A percentile compares a stretch with the other conserved stretches of the same genome.
phyloP scores from a whole-genome alignment of 1,140 invertebrate genomes.

The Drosophila fuyamai region DNA sequence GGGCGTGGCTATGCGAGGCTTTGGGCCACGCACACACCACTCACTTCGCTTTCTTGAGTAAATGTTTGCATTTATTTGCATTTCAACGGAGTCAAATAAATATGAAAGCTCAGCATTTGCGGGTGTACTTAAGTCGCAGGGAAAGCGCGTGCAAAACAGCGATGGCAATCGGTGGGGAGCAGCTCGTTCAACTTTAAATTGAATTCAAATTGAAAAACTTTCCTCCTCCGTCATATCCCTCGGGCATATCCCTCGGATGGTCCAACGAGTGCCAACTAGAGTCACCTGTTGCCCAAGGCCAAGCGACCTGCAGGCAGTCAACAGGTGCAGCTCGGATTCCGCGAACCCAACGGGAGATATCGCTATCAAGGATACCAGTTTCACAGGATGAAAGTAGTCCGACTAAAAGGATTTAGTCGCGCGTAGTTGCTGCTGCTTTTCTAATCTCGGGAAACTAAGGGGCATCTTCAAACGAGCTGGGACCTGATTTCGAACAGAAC shows the following conservation, averaged over 20 bases:
- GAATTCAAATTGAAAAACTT: slow-evolving; percentile 55
- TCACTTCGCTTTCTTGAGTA: slow-evolving; percentile 40
- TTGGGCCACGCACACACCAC: slow-evolving; percentile 9
- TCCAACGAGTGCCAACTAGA: background rate
- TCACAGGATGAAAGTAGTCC: background rate
- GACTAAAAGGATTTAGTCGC: background rate
- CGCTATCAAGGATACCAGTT: background rate
- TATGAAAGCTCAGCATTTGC: slow-evolving; percentile 37
- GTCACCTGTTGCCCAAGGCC: slow-evolving; percentile 30
- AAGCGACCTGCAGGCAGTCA: slow-evolving; percentile 5
- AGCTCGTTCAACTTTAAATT: slow-evolving; percentile 39
- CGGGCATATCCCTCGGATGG: slow-evolving; percentile 40
- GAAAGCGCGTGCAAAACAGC: slow-evolving; percentile 9
- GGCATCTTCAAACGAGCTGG: too few species aligned
- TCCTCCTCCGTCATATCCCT: slow-evolving; percentile 16
- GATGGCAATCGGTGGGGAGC: background rate
- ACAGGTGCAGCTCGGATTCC: background rate
- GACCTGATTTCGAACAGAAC: background rate
- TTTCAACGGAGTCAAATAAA: slow-evolving; percentile 67
- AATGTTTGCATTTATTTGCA: slow-evolving; percentile 70
- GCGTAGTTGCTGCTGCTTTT: background rate
- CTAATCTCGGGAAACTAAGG: background rate
- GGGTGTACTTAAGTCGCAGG: slow-evolving; percentile 4
- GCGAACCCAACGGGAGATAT: background rate
- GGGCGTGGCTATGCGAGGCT: slow-evolving; percentile 32